Evolutionary conservation across 2,113 vertebrate species (phyloP).

Genomic region (Thryonomys swinderianus): DNA sequence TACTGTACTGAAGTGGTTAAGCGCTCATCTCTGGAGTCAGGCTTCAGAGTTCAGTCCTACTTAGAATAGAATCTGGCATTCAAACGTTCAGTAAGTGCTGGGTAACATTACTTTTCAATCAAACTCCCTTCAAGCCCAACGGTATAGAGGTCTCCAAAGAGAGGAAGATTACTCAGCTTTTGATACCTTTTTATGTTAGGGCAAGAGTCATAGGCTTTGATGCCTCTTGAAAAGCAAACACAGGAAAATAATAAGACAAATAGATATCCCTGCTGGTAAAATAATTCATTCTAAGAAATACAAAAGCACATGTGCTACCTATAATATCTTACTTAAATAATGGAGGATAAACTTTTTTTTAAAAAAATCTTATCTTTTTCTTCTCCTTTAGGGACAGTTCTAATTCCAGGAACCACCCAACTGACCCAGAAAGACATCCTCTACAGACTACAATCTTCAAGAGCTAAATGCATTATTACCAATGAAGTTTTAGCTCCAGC

Average conservation of each 20-base stretch:
- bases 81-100: background rate
- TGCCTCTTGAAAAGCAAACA: slow-evolving; percentile 2
- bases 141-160: background rate
- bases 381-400: slow-evolving; percentile 80
- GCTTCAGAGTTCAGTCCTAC: background rate
- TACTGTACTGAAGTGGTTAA: background rate
- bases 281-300: slow-evolving; percentile 1
- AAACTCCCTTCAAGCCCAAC: slow-evolving; percentile 1
- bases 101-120: background rate
- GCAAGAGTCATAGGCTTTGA: slow-evolving; percentile 12
- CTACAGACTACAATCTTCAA: slow-evolving; percentile 86
- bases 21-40: background rate
- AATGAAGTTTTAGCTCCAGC: slow-evolving; percentile 84
- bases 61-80: background rate
- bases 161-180: slow-evolving; percentile 16
- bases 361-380: slow-evolving; percentile 23
- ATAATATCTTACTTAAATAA: background rate
- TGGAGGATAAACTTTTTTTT: background rate
- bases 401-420: slow-evolving; percentile 90
- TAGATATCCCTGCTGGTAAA: background rate
- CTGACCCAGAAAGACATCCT: slow-evolving; percentile 89
- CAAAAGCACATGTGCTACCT: background rate
- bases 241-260: background rate
- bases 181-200: background rate
- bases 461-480: slow-evolving; percentile 89